Base-by-base conservation (phyloP, 1,140 invertebrate species). In the Drosophila nikananu region DNA sequence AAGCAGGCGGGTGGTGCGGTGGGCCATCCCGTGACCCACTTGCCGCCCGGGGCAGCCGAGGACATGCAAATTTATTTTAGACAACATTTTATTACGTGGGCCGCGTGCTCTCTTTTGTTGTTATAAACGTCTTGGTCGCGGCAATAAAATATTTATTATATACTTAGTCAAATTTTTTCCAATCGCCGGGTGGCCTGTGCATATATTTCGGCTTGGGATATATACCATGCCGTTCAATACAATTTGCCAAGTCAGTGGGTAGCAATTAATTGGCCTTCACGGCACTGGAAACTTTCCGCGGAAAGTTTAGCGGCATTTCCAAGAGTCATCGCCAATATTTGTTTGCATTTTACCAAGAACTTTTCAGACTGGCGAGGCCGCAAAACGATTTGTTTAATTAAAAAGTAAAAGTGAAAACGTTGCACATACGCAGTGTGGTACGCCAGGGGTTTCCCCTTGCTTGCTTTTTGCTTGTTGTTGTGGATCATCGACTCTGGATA, bases 281-380 rank as follows among this genome's bases (percentile, higher is more conserved):
- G 80, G 46, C 61, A 64, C 58, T 61, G 42, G 19, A 66, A 84
- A 84, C 44, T 81, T 75, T 70, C 17, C 71, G 68, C 44, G 27
- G 21, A 46, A 68, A 62, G 46, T 62, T 78, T 39, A 5, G 54
- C 54, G 46, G 27, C 42, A 64, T 70, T 86, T 49, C 55, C 55
- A 42, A 68, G 59, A 83, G 72, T 86, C 83, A 83, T 83, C 76
- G 70, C 41, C 80, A 54, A 77, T 64, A 80, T 83, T 86, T 80
- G 67, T 63, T 61, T 61, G 61, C 48, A 21, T 55, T 57, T 23
- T 19, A 19, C 15, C 19, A 23, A 2, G n/a, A 86, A 86, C 79
- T 86, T 86, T 61, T 65, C 63, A 82, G 83, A 86, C 80, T 49
- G 54, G 19, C 37, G 1, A 13, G 7, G 3, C 25, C 25, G 2